Evolutionary conservation across 2,113 vertebrate genomes (phyloP), one percentile per base, ranked within the genome.

Genomic region (Alectura lathami): DNA sequence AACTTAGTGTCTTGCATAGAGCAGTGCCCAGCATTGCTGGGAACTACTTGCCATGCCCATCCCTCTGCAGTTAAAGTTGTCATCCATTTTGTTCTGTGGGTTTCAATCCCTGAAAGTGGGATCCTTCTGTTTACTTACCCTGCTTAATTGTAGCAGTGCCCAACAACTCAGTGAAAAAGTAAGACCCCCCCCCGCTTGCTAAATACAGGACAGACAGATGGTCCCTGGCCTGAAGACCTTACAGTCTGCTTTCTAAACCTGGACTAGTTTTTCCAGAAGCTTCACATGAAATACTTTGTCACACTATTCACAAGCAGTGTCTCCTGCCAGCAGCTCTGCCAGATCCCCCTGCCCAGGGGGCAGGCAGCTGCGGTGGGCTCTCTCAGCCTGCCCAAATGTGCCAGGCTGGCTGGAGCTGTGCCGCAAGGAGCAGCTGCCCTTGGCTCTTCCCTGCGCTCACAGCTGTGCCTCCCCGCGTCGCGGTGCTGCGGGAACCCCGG

Each of bases 211-310:
- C 38, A 66, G 69, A 34, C 89, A 95, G 94, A 91, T 94, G 87
- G 89, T 76, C 53, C 66, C 81, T 72, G 89, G 89, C 89, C 94
- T 76, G 84, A 40, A 85, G 89, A 89, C 62, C 78, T 68, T 8
- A 3, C 66, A 56, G 78, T 20, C 83, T 59, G 77, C 69, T 91
- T 34, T 42, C 24, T n/a, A 40, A 91, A 69, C 83, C 76, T 66
- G 40, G 73, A 16, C 36, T 17, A 32, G n/a, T 7, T 3, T 70
- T 80, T 72, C 89, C 69, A 63, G 66, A 81, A 7, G 69, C 26
- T 51, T 67, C 16, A 3, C 5, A 16, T 29, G 38, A 12, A 30
- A 7, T 50, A n/a, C 45, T 43, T 45, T 11, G 12, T 80, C 8
- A 16, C 9, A 1, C 11, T 53, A 15, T 18, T 32, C 34, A 73